Evolutionary conservation across 2,888 invertebrate species (phyloP).

Genomic region (Nomada lathburiana): DNA sequence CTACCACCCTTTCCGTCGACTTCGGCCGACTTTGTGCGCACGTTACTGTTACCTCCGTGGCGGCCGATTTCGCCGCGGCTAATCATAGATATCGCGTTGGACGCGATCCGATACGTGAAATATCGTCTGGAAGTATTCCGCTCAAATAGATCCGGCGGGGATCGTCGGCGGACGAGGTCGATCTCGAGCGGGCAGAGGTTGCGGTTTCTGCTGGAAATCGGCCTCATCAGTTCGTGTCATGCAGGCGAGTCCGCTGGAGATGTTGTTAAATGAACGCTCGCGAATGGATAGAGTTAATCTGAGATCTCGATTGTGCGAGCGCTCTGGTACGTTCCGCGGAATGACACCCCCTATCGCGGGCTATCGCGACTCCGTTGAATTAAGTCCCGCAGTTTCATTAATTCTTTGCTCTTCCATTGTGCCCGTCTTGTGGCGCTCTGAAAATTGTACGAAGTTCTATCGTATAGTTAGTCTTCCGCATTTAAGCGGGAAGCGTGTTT

Average conservation of each 20-base stretch:
- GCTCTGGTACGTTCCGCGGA: constrained; percentile 1
- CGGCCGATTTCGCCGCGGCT: constrained; percentile 43
- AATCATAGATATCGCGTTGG: constrained; percentile 70
- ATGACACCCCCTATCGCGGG: constrained; percentile 23
- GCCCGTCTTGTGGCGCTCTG: not conserved
- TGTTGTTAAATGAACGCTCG: constrained; percentile 7
- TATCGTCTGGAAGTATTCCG: constrained; percentile 42
- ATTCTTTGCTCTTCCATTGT: not conserved
- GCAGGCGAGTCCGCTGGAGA: not conserved
- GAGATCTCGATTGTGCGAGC: constrained; percentile 4
- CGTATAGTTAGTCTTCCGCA: not conserved
- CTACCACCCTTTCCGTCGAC: not conserved
- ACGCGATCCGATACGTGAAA: constrained; percentile 60
- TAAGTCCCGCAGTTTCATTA: constrained; percentile 3
- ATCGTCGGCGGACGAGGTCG: not conserved
- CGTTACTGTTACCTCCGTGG: not conserved
- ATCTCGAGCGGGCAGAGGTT: not conserved
- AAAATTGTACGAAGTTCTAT: not conserved
- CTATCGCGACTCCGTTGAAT: constrained; percentile 4
- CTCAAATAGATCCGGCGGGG: not conserved
- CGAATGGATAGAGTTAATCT: not conserved
- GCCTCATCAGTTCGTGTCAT: not conserved
- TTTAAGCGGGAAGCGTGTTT: not conserved
- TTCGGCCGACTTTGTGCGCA: too few species aligned
- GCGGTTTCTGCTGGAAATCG: constrained; percentile 20